Base-by-base conservation (phyloP, 2,888 invertebrate genomes). In the Saturnia japonica region DNA sequence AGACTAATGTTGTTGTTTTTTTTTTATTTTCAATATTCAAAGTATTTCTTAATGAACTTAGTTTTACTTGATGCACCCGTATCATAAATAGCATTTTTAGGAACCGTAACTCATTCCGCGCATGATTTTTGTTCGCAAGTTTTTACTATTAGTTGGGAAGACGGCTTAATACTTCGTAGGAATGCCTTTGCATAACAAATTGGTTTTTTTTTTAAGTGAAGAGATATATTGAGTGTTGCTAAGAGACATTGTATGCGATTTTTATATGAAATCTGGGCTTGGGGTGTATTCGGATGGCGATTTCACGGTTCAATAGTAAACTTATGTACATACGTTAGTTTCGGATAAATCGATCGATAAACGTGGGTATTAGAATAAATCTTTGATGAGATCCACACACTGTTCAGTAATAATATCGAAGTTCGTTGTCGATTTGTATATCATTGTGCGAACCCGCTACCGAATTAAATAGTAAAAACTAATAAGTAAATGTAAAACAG, bases 401-500 rank as follows among this genome's bases (percentile, higher is more conserved):
- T 69, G 28, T 54, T 22, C 11, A 54, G 11, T 22, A 54, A 77
- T 75, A 64, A 34, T 70, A 66, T 66, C 70, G 47, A 51, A 45
- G 47, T 64, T n/a, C n/a, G 14, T 66, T 51, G 34, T 67, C 70
- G 66, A n/a, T n/a, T n/a, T 70, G 66, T 54, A 54, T 66, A 54
- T 67, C 67, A 47, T 68, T 79, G 77, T 76, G 79, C 80, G 66
- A 69, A 66, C 51, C 54, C 70, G 51, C 80, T 87, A 88, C 91
- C 91, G 91, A 92, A 91, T 93, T 89, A 85, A 87, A 86, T 85
- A 88, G 85, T 84, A 86, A 90, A 81, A 84, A 89, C 89, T 88
- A 86, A 87, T 86, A 86, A 85, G 82, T 83, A 82, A 82, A 89
- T 93, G 92, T 93, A 91, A 91, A 90, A 88, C 91, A 91, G 88